Conservation (phyloP, 2,888 invertebrate species). For the Leptinotarsa peninsularis region DNA sequence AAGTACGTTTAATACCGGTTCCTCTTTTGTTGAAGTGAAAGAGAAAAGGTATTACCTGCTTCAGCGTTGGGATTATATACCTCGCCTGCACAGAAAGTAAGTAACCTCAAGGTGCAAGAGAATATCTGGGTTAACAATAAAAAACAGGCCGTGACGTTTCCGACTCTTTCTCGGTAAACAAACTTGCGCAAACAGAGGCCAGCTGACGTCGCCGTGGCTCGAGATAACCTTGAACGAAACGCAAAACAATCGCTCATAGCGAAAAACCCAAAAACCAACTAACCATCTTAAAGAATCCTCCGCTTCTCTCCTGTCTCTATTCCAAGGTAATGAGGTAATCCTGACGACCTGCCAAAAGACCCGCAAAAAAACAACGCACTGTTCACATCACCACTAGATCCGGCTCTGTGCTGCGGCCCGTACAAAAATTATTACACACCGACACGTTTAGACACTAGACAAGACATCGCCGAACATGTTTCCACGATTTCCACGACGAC, state of each 20-base stretch:
- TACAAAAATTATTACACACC: constrained; percentile 27
- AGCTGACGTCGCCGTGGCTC: constrained; percentile 7
- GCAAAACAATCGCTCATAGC: background rate
- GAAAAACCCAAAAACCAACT: background rate
- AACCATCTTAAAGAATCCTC: constrained; percentile 14
- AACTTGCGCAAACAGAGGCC: constrained; percentile 11
- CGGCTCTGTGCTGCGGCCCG: constrained; percentile 33
- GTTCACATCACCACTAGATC: constrained; percentile 31
- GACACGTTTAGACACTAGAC: constrained; percentile 23
- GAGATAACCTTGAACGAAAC: constrained; percentile 17
- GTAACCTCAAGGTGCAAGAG: background rate
- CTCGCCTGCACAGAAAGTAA: background rate
- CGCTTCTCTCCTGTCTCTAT: background rate
- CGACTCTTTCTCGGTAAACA: constrained; percentile 13
- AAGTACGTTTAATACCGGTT: too few species aligned
- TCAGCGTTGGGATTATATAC: too few species aligned
- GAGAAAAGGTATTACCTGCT: too few species aligned
- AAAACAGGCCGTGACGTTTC: background rate
- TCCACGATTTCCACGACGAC: constrained; percentile 25
- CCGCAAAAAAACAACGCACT: constrained; percentile 1
- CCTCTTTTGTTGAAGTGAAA: too few species aligned
- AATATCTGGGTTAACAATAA: background rate
- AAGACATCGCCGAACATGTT: constrained; percentile 31
- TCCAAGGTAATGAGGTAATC: constrained; percentile 11
- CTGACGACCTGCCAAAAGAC: constrained; percentile 7